Base-by-base conservation (phyloP, 1,140 invertebrate species). In the Pseudomyrmex flavicornis region DNA sequence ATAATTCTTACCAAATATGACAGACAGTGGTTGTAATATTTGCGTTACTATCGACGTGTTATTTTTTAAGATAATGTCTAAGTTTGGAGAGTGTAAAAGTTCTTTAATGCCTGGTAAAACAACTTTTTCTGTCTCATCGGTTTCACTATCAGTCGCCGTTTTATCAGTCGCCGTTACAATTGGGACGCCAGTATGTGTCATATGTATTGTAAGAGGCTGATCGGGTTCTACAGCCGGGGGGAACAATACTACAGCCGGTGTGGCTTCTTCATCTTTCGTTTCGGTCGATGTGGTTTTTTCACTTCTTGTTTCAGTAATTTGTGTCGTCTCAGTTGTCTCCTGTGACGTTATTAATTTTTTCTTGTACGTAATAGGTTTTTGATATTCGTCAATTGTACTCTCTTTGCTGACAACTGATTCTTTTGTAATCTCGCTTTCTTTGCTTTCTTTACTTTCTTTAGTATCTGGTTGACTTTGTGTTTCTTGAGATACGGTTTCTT, bases 1-100 rank as follows among this genome's bases (percentile, higher is more conserved):
- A 61, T 88, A 86, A 62, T 82, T 77, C 2, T 61, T 76, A 0
- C 88, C 89, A 46, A 85, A 82, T n/a, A 84, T 85, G 0, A 5
- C 2, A 10, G n/a, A 22, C 15, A 90, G 15, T 3, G 73, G 84
- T 20, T 56, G 26, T 22, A 85, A 76, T 13, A 90, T 44, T 13
- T 70, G 22, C 22, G 9, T 70, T 13, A 48, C 56, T 50, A 90
- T 70, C 26, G 80, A 12, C 35, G 22, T 52, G 2, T 50, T 4
- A 8, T 10, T 50, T 8, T 48, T 8, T 9, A 3, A 83, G 66
- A 9, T 58, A 8, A 5, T 77, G 7, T 12, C 59, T 35, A 20
- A 22, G 10, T 79, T 73, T 44, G 46, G 61, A 3, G 22, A 10
- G 20, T 66, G 69, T 12, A 68, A 10, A 72, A 86, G 79, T 26